Base-by-base conservation (phyloP, 2,113 vertebrate species). In the Bubalus kerabau region DNA sequence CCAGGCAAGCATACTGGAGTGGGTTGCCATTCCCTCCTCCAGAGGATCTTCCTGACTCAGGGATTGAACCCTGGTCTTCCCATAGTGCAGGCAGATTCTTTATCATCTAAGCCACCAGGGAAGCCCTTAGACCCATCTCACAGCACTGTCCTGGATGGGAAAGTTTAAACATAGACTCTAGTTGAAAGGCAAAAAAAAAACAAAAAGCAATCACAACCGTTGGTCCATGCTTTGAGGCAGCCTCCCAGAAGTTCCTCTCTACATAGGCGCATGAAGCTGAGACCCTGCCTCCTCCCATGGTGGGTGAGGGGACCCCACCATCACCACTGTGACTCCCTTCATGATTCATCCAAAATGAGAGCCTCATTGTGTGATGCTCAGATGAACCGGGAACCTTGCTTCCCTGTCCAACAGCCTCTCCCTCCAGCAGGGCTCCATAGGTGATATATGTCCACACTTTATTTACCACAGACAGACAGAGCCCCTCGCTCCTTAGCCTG, bases 401-500 rank as follows among this genome's bases (percentile, higher is more conserved):
- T 80, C 85, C 90, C 81, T 24, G 92, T 28, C 71, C 87, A 14
- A 1, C 87, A 36, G 95, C 87, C 71, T 64, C 82, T 64, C 50
- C 46, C 89, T 80, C 40, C 6, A 17, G 59, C 76, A 30, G 5
- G 19, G 82, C 28, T 67, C 24, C 1, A 1, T 15, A 52, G 81
- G 94, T 88, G 54, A 96, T 6, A 16, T 2, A 52, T 2, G 85
- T 26, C 24, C 40, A 24, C 23, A 48, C 91, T 78, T 85, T 78
- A 36, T 94, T 92, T 21, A 19, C 85, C 21, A 54, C 76, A 95
- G 92, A 82, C 71, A 84, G 87, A 91, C 60, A 88, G 48, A 74
- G 74, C 87, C 96, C 92, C 89, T 56, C 28, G 26, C n/a, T 80
- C 97, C 95, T 91, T 28, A 24, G 67, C 62, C 84, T 8, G 74